Evolutionary conservation across 1,140 invertebrate species (phyloP).

Genomic region (Rhynchophorus ferrugineus): DNA sequence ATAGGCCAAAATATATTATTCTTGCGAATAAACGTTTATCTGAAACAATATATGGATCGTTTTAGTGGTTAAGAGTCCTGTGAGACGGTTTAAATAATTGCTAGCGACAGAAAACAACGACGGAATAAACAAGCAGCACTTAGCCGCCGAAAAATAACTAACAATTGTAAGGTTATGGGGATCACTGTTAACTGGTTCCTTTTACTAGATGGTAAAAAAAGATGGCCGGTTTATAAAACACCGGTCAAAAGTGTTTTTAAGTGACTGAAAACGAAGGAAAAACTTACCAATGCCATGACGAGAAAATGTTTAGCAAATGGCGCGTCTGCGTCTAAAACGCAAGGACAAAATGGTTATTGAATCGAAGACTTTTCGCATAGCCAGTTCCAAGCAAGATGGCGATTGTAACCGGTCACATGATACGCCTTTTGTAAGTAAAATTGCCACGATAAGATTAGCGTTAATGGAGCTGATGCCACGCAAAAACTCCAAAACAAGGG

Average conservation of each 20-base stretch:
- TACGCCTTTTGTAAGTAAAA: too few relatives aligned
- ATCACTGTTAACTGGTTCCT: too few relatives aligned
- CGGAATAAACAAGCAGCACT: not conserved
- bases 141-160: conserved; percentile 2
- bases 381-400: too few relatives aligned
- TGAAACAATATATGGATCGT: conserved; percentile 12
- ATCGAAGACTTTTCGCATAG: conserved; percentile 6
- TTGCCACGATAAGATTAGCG: not conserved
- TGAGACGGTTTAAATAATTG: too few relatives aligned
- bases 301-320: conserved; percentile 44
- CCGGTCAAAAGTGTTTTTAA: conserved; percentile 1
- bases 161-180: conserved; percentile 7
- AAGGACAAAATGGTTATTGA: conserved; percentile 21
- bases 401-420: not conserved
- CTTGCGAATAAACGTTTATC: conserved; percentile 32
- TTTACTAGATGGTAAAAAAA: too few relatives aligned
- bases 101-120: too few relatives aligned
- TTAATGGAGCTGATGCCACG: not conserved
- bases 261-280: conserved; percentile 7
- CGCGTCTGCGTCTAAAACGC: conserved; percentile 26
- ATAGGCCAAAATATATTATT: conserved; percentile 34
- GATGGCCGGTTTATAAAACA: not conserved
- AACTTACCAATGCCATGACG: conserved; percentile 43
- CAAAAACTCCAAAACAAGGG: conserved; percentile 5
- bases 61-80: not conserved